Percentiles rank a stretch among this genome's conserved stretches.
These are phyloP conservation scores for Phyto melanocephala DNA, from an alignment of 2,888 invertebrate species.

Conservation along the genomic window DNA sequence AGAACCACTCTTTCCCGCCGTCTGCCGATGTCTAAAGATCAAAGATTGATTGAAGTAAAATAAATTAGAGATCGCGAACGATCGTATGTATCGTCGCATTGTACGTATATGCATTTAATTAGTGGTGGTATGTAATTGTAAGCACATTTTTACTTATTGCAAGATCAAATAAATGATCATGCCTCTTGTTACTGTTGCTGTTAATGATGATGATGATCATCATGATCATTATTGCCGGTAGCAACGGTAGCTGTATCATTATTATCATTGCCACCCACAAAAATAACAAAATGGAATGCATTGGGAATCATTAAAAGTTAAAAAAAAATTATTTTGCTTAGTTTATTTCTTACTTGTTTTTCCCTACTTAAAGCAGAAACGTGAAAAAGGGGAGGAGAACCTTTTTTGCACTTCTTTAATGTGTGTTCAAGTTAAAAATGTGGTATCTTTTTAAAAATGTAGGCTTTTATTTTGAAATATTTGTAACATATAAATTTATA, in stretches of 20 bases:
- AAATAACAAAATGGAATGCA: slow-evolving; percentile 39
- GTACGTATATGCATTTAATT: slow-evolving; percentile 52
- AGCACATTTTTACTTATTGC: slow-evolving; percentile 15
- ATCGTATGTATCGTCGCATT: not conserved
- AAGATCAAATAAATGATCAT: slow-evolving; percentile 57
- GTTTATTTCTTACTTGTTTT: not conserved
- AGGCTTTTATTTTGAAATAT: too few species aligned
- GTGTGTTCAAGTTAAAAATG: too few species aligned
- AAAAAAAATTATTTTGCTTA: slow-evolving; percentile 15
- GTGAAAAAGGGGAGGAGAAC: not conserved
- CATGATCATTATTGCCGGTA: slow-evolving; percentile 10
- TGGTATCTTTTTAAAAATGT: too few species aligned
- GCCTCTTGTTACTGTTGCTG: slow-evolving; percentile 19
- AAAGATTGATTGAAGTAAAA: slow-evolving; percentile 53
- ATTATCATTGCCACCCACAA: slow-evolving; percentile 57
- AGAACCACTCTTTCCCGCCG: not conserved
- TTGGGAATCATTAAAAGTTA: slow-evolving; percentile 20
- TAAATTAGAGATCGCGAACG: slow-evolving; percentile 42
- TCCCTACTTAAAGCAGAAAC: not conserved
- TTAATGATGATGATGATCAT: slow-evolving; percentile 24
- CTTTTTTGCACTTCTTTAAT: too few species aligned
- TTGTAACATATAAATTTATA: too few species aligned
- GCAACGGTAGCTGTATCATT: slow-evolving; percentile 6
- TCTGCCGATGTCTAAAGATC: slow-evolving; percentile 43
- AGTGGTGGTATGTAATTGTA: slow-evolving; percentile 37